A percentile compares a stretch with the other conserved stretches of the same genome.
Conservation (phyloP, 1,140 invertebrate genomes). For the Leptonema lineaticorne region DNA sequence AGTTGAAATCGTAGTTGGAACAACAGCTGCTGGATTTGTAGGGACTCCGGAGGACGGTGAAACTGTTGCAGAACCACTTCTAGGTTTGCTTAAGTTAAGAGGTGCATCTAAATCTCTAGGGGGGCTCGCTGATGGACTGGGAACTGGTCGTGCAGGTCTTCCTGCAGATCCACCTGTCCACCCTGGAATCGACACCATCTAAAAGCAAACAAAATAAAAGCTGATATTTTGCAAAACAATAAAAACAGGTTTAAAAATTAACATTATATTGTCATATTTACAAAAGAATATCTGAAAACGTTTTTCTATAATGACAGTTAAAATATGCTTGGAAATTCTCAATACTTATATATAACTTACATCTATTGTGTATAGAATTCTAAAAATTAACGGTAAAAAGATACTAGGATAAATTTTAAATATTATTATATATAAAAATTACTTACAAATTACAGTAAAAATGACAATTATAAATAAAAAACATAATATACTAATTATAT, state of each 20-base stretch:
- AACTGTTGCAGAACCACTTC: constrained; percentile 56
- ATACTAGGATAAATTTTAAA: too few relatives aligned
- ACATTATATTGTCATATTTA: neutral
- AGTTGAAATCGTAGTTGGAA: neutral
- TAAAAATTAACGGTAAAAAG: too few relatives aligned
- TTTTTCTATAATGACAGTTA: too few relatives aligned
- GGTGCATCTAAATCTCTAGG: constrained; percentile 74
- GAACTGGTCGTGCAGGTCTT: constrained; percentile 29
- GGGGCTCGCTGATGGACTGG: constrained; percentile 51
- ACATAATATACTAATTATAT: too few relatives aligned
- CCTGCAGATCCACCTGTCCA: neutral
- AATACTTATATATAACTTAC: too few relatives aligned
- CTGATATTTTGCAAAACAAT: neutral
- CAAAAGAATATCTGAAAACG: neutral
- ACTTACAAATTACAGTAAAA: too few relatives aligned
- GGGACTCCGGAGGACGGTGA: constrained; percentile 34
- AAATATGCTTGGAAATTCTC: too few relatives aligned
- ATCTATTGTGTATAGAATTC: neutral
- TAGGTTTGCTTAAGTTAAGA: constrained; percentile 86
- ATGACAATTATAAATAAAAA: too few relatives aligned
- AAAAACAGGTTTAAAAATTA: neutral
- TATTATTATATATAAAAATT: too few relatives aligned
- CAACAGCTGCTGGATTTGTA: constrained; percentile 43
- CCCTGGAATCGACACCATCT: constrained; percentile 28
- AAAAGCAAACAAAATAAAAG: constrained; percentile 25